phyloP scores from a whole-genome alignment of 2,797 vertebrate genomes.

The Schizothorax lantsangensis region DNA sequence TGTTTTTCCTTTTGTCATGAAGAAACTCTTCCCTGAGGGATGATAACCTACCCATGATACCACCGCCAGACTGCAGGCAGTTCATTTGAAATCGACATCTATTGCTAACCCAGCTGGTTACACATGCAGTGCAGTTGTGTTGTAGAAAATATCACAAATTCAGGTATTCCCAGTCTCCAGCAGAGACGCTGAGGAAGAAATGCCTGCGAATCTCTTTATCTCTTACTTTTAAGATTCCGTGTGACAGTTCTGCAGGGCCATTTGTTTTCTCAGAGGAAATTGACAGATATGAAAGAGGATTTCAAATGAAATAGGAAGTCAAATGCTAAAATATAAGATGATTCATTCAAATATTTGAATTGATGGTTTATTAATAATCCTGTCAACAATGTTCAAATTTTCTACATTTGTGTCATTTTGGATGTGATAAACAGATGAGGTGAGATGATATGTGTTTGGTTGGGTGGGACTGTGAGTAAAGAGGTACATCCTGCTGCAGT shows the following conservation, averaged over 20 bases:
- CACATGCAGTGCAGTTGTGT: background rate
- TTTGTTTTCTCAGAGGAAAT: constrained; percentile 5
- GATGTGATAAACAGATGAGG: constrained; percentile 32
- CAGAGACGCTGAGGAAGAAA: background rate
- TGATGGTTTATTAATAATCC: background rate
- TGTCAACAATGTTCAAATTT: constrained; percentile 4
- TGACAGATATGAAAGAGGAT: background rate
- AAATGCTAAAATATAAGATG: background rate
- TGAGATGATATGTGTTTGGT: constrained; percentile 32
- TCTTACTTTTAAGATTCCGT: constrained; percentile 25
- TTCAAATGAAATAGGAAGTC: background rate
- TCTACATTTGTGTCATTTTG: constrained; percentile 38
- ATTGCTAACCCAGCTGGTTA: background rate
- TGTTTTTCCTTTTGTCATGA: constrained; percentile 20
- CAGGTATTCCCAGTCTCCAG: constrained; percentile 26
- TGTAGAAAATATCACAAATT: background rate
- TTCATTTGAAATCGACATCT: constrained; percentile 17
- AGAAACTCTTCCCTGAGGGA: constrained; percentile 7
- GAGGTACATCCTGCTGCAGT: constrained; percentile 2
- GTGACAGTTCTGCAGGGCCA: constrained; percentile 21
- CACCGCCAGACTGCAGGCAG: constrained; percentile 26
- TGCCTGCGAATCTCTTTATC: constrained; percentile 15
- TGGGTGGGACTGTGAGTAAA: constrained; percentile 12
- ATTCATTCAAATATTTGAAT: constrained; percentile 11
- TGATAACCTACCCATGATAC: constrained; percentile 27